Evolutionary conservation across 2,888 invertebrate species (phyloP), one percentile per base, ranked within the genome.

Genomic region (Pelosia muscerda): DNA sequence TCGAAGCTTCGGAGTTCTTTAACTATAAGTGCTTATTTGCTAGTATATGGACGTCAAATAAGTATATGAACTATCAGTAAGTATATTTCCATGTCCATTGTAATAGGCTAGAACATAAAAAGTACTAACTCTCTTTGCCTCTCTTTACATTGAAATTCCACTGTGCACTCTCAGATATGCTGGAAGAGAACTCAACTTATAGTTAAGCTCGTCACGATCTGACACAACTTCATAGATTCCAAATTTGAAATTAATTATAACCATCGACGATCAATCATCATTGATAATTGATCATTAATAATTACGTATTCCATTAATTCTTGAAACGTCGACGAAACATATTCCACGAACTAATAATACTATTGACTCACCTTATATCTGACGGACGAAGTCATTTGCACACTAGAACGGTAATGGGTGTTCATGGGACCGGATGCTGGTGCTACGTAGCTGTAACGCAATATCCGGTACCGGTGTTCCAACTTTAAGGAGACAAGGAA

Each of bases 401-500:
- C 55, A 28, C 54, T 15, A 34, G 64, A 8, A 15, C 65, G 59
- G 25, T 65, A 69, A 69, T 78, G 53, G 66, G 59, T 61, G 54
- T 71, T 65, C 71, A 65, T 71, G 62, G 34, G 34, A 62, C 61
- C 59, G 70, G 67, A 69, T 66, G 64, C 60, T 22, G 53, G 49
- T 42, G 71, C 61, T 63, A 56, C 42, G 63, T 54, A 49, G 65
- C 63, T 19, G 31, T 77, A 68, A 76, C 58, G 66, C 56, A 72
- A 77, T 79, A 70, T 79, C 76, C 76, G 69, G 25, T 66, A 38
- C 42, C 67, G 56, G 62, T 72, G 63, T 61, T 42, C 26, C 61
- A 56, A 58, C 64, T 66, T 49, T 56, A 58, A 65, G n/a, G 54
- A 68, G 62, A 63, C 49, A 34, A 69, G 72, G 68, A 71, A 75